Evolutionary conservation across 1,140 invertebrate genomes (phyloP).

Genomic region (Zelostemma sp.): DNA sequence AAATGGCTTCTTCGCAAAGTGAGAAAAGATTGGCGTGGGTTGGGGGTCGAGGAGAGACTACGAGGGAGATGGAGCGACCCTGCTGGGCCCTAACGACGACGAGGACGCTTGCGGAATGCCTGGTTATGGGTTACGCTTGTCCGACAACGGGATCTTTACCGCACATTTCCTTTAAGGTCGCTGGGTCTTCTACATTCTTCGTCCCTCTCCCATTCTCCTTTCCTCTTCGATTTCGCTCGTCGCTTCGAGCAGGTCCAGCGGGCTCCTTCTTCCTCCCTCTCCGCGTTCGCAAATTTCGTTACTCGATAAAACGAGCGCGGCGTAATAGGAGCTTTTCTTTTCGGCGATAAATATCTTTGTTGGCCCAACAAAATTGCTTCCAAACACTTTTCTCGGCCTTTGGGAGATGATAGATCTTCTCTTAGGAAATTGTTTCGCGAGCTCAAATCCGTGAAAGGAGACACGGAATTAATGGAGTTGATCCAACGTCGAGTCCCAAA

Average conservation of each 20-base stretch:
- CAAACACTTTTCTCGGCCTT: slow-evolving; percentile 26
- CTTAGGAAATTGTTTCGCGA: not conserved
- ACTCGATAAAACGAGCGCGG: slow-evolving; percentile 4
- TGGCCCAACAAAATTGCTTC: slow-evolving; percentile 40
- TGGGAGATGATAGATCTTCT: slow-evolving; percentile 29
- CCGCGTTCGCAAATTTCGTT: slow-evolving; percentile 32
- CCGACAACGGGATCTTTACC: slow-evolving; percentile 46
- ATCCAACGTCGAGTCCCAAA: not conserved
- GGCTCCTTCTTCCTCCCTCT: slow-evolving; percentile 15
- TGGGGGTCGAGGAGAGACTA: slow-evolving; percentile 18
- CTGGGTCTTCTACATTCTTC: slow-evolving; percentile 25
- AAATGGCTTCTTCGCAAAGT: slow-evolving; percentile 61
- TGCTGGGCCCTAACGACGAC: not conserved
- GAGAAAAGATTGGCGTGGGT: slow-evolving; percentile 60
- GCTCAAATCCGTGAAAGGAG: not conserved
- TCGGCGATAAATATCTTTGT: slow-evolving; percentile 31
- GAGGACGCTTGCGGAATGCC: slow-evolving; percentile 24
- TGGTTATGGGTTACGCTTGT: slow-evolving; percentile 45
- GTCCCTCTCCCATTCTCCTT: slow-evolving; percentile 15
- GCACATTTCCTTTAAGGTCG: slow-evolving; percentile 61
- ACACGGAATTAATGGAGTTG: too few species aligned
- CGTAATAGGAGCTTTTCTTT: not conserved
- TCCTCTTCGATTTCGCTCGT: slow-evolving; percentile 29
- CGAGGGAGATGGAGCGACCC: slow-evolving; percentile 28
- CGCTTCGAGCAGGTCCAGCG: slow-evolving; percentile 2